A percentile compares a stretch with the other conserved stretches of the same genome.
Conservation (phyloP, 2,797 vertebrate species). For the Sphenopsis melanotis region DNA sequence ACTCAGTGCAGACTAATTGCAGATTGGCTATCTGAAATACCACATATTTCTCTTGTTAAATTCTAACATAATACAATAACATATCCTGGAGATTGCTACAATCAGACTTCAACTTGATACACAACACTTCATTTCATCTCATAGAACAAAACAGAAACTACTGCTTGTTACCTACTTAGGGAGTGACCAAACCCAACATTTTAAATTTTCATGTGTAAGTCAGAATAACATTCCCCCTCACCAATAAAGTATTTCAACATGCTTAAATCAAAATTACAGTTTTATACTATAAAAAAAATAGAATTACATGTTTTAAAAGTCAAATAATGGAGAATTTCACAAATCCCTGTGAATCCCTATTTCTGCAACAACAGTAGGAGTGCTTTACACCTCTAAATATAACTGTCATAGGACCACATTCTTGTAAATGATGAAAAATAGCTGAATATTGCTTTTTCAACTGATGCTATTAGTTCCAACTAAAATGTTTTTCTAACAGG, state of each 20-base stretch:
- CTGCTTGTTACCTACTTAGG: background rate
- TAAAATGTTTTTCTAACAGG: background rate
- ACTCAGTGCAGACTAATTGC: background rate
- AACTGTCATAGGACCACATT: background rate
- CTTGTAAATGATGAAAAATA: background rate
- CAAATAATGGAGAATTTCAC: background rate
- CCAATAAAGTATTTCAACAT: background rate
- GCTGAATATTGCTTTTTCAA: background rate
- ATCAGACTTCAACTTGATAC: background rate
- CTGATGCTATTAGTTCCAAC: background rate
- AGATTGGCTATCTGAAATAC: background rate
- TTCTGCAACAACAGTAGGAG: background rate
- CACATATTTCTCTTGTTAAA: background rate
- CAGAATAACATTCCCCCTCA: background rate
- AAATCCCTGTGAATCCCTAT: background rate
- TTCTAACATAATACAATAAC: background rate
- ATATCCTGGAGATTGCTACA: background rate
- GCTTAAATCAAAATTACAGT: background rate
- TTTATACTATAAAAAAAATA: background rate
- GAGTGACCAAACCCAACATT: background rate
- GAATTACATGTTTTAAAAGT: background rate
- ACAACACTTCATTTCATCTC: background rate
- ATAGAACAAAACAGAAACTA: background rate
- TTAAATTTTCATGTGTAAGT: background rate
- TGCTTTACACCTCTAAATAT: background rate